Base-by-base conservation (phyloP, 2,797 vertebrate species). In the Sciurus carolinensis region DNA sequence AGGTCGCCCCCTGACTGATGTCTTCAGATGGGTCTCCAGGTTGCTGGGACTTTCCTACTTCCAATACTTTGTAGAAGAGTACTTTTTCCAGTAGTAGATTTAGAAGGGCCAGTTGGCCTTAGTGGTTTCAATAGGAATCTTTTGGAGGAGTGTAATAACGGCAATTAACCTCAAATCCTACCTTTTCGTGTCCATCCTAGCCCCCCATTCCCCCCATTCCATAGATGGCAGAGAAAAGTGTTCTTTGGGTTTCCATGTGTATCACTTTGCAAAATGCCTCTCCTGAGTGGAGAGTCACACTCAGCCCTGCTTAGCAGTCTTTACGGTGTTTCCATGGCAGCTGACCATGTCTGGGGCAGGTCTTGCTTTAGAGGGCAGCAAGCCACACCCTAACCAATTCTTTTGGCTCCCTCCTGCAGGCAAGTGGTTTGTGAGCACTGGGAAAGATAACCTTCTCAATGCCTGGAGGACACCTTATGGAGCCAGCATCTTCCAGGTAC, bases 341-440 rank as follows among this genome's bases (percentile, higher is more conserved):
- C 76, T 0, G 1, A 52, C 88, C 72, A 1, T 2, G 12, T 57
- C 36, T 30, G 36, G 91, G 28, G 47, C 0, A 5, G 22, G 71
- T 71, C 66, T 59, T 36, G 52, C 2, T 28, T 44, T 12, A 33
- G 64, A 26, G 69, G 69, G 57, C 52, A 72, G 15, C 12, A 4
- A 18, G 24, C 67, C 42, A 15, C 30, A 24, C 0, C 9, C 90
- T 98, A 66, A 98, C 0, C 0, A 0, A 10, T 52, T 24, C 15
- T 42, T 5, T 0, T 24, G 0, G 66, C 50, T 94, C 67, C 59
- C 0, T 0, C 20, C 79, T 44, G 24, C 97, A 99, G 99, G 99
- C 52, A 99, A 99, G 97, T 99, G 99, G 99, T 99, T 99, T 36
- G 99, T 99, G 98, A 99, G 99, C 96, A 99, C 99, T 14, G 99